These are phyloP conservation scores for Pardosa pseudoannulata DNA, from an alignment of 2,888 invertebrate genomes.

Conservation along the genomic window DNA sequence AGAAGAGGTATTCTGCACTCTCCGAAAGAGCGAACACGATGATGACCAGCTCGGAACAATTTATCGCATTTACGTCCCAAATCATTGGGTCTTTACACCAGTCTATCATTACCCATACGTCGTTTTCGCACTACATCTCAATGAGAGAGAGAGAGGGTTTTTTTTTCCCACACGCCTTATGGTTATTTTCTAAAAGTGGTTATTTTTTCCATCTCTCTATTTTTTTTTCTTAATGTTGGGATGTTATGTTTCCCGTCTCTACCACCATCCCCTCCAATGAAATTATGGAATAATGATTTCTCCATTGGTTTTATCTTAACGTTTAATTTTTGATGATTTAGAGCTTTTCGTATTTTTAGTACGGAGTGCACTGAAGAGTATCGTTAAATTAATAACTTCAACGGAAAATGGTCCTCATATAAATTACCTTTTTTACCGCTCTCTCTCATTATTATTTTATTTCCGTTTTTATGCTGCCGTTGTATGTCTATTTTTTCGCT, in stretches of 20 bases:
- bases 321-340: slow-evolving; percentile 39
- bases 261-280: slow-evolving; percentile 27
- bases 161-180: slow-evolving; percentile 24
- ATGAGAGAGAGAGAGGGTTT: not conserved
- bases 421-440: not conserved
- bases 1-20: slow-evolving; percentile 1
- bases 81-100: slow-evolving; percentile 48
- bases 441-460: slow-evolving; percentile 14
- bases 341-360: not conserved
- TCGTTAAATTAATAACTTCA: slow-evolving; percentile 50
- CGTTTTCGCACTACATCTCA: slow-evolving; percentile 26
- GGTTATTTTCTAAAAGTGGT: slow-evolving; percentile 28
- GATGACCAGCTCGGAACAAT: slow-evolving; percentile 43
- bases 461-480: slow-evolving; percentile 2
- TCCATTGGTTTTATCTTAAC: slow-evolving; percentile 40
- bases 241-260: not conserved
- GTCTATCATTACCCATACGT: slow-evolving; percentile 58
- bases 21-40: slow-evolving; percentile 5
- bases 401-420: slow-evolving; percentile 19
- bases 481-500: slow-evolving; percentile 10
- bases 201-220: slow-evolving; percentile 10
- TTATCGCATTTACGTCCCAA: slow-evolving; percentile 55
- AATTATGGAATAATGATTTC: slow-evolving; percentile 58
- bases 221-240: slow-evolving; percentile 17
- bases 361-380: slow-evolving; percentile 12